phyloP scores from a whole-genome alignment of 2,113 vertebrate genomes.

The Cyanoderma ruficeps region DNA sequence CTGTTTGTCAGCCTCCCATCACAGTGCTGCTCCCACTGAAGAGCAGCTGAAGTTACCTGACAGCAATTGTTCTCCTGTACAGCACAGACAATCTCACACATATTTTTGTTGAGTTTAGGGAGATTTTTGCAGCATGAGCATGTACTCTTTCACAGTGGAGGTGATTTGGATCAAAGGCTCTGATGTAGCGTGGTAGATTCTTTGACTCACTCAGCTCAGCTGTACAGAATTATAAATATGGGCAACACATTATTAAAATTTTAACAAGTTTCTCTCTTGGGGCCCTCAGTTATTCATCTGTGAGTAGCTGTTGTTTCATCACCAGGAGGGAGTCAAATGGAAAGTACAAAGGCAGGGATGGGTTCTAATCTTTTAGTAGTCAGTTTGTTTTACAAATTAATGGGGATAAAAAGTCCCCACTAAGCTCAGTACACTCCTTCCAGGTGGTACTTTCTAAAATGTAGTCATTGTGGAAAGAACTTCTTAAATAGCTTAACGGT shows the following conservation, averaged over 20 bases:
- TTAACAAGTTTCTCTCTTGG: slow-evolving; percentile 57
- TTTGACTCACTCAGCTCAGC: not conserved
- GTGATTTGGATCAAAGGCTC: slow-evolving; percentile 30
- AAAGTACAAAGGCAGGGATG: slow-evolving; percentile 27
- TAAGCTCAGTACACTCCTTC: not conserved
- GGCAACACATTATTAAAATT: slow-evolving; percentile 28
- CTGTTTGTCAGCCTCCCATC: not conserved
- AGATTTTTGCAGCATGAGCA: not conserved
- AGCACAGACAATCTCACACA: not conserved
- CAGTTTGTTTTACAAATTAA: slow-evolving; percentile 36
- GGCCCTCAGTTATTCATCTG: slow-evolving; percentile 41
- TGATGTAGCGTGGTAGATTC: not conserved
- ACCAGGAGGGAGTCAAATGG: slow-evolving; percentile 37
- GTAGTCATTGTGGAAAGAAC: slow-evolving; percentile 1
- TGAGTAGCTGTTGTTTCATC: slow-evolving; percentile 57
- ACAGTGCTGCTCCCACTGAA: not conserved
- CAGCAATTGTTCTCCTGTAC: not conserved
- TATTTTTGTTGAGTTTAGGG: not conserved
- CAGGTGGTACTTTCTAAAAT: slow-evolving; percentile 69
- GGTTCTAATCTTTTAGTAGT: not conserved
- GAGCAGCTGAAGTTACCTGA: not conserved
- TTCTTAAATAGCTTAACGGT: slow-evolving; percentile 24
- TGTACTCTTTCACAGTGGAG: not conserved
- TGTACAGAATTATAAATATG: slow-evolving; percentile 26
- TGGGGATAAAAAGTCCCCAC: slow-evolving; percentile 1